These are phyloP conservation scores for Sylvilagus floridanus DNA, from an alignment of 2,797 vertebrate species.

Conservation along the genomic window DNA sequence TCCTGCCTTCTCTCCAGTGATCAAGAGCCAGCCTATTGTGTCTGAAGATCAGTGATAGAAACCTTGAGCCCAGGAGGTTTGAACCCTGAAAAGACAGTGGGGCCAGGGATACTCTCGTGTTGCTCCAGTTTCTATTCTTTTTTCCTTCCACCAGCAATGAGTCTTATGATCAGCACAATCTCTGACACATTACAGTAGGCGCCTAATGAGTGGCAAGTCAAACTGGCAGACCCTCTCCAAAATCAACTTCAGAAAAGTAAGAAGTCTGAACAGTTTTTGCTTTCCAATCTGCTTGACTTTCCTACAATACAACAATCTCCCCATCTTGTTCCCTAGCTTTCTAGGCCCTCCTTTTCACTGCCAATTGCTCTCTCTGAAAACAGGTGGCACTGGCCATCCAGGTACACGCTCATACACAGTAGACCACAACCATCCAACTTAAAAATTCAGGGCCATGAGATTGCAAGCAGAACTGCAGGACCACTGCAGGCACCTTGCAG, in stretches of 20 bases:
- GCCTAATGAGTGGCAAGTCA: background rate
- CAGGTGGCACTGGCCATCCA: background rate
- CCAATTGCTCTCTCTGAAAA: background rate
- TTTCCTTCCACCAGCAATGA: background rate
- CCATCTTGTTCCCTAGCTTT: background rate
- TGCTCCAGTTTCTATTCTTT: background rate
- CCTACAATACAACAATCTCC: background rate
- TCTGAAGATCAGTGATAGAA: background rate
- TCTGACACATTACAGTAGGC: accelerated
- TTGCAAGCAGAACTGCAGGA: background rate
- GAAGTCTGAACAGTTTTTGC: background rate
- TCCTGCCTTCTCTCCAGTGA: background rate
- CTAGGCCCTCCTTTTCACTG: background rate
- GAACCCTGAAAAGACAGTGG: background rate
- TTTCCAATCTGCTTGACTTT: background rate
- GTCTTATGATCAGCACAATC: accelerated
- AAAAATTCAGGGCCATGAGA: background rate
- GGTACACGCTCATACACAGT: background rate
- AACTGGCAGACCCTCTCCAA: background rate
- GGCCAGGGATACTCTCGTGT: background rate
- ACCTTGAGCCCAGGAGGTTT: background rate
- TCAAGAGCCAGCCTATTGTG: background rate
- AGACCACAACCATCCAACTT: background rate
- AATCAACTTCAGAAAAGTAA: background rate
- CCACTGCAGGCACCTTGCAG: background rate